A percentile compares a stretch with the other conserved stretches of the same genome.
Conservation (phyloP, 2,797 vertebrate species). For the Coreius guichenoti region DNA sequence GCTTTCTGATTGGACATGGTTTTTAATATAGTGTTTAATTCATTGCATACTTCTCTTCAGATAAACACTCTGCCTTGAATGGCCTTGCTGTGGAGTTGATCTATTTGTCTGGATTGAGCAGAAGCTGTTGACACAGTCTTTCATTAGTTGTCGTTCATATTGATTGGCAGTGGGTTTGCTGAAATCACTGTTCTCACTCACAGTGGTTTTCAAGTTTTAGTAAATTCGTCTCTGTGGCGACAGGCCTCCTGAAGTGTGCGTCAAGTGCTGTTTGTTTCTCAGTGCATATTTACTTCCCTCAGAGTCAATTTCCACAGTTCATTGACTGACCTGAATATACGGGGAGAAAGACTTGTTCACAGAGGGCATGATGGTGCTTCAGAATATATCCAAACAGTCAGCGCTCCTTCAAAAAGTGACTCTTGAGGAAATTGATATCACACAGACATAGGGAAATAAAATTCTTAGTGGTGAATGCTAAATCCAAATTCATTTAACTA, state of each 20-base stretch:
- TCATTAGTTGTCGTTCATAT: constrained; percentile 65
- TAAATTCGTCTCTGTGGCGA: constrained; percentile 63
- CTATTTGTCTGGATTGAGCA: constrained; percentile 49
- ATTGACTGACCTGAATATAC: constrained; percentile 61
- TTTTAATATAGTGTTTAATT: constrained; percentile 46
- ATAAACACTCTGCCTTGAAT: constrained; percentile 23
- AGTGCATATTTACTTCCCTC: constrained; percentile 65
- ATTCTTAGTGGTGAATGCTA: background rate
- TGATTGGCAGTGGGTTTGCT: constrained; percentile 71
- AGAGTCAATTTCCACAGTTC: constrained; percentile 74
- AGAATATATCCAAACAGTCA: constrained; percentile 14
- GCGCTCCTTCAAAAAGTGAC: background rate
- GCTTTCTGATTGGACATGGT: constrained; percentile 10
- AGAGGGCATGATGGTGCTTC: background rate
- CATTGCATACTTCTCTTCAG: constrained; percentile 41
- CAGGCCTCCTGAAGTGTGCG: constrained; percentile 59
- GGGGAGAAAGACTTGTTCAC: background rate
- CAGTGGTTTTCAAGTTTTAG: constrained; percentile 67
- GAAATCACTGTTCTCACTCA: constrained; percentile 64
- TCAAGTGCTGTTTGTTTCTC: constrained; percentile 65
- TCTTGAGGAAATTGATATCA: background rate
- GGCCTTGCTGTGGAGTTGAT: constrained; percentile 38
- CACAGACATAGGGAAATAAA: background rate
- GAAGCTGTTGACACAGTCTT: constrained; percentile 53
- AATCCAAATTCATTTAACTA: background rate